phyloP scores from a whole-genome alignment of 2,888 invertebrate genomes.

The Agriopis leucophaearia region DNA sequence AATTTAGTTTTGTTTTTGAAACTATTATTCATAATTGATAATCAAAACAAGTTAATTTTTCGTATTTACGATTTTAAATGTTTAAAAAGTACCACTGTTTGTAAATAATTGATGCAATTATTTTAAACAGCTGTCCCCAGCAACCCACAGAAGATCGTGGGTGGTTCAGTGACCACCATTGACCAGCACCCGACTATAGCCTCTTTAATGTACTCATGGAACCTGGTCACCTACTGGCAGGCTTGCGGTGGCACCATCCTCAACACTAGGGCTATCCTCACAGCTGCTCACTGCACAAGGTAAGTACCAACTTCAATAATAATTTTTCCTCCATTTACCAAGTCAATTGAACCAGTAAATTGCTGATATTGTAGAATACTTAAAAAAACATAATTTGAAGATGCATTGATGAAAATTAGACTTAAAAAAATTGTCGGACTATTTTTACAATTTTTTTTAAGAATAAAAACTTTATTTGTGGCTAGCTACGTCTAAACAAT shows the following conservation, averaged over 20 bases:
- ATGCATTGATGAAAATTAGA: too few species aligned
- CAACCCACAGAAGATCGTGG: conserved; percentile 54
- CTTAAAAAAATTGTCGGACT: too few species aligned
- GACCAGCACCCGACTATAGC: conserved; percentile 51
- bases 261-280: conserved; percentile 52
- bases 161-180: conserved; percentile 56
- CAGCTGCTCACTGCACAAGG: conserved; percentile 57
- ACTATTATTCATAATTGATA: too few species aligned
- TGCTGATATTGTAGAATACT: not conserved
- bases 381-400: too few species aligned
- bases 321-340: not conserved
- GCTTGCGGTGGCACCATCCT: conserved; percentile 56
- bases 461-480: too few species aligned
- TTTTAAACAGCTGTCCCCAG: conserved; percentile 47
- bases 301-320: conserved; percentile 40
- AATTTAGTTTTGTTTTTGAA: too few species aligned
- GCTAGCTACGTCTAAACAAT: too few species aligned
- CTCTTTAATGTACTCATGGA: conserved; percentile 49
- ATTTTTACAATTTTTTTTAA: too few species aligned
- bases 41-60: too few species aligned
- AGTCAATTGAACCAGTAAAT: not conserved
- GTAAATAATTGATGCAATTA: not conserved
- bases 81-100: too few species aligned
- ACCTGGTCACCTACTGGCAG: conserved; percentile 46
- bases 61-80: too few species aligned